Evolutionary conservation across 2,888 invertebrate species (phyloP).

Genomic region (Eupeodes luniger): DNA sequence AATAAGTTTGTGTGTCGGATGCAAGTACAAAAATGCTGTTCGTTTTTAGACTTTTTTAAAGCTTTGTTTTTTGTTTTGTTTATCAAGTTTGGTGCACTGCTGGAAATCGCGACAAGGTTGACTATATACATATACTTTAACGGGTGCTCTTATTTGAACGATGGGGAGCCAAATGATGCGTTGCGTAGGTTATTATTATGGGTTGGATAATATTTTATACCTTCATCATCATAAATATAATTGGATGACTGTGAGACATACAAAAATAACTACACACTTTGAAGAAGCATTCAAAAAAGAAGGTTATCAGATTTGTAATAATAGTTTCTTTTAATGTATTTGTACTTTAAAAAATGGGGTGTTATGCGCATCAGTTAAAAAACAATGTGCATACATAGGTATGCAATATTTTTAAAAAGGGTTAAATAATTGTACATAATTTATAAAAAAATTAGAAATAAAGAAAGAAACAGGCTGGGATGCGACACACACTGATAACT

Average conservation of each 20-base stretch:
- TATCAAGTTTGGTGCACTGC: constrained; percentile 35
- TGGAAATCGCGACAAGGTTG: constrained; percentile 41
- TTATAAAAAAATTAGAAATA: too few species aligned
- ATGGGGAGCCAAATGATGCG: constrained; percentile 40
- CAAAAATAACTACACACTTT: neutral
- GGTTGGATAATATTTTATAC: neutral
- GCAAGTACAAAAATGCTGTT: neutral
- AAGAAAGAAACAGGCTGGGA: too few species aligned
- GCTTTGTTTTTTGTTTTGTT: neutral
- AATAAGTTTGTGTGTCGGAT: constrained; percentile 29
- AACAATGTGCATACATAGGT: too few species aligned
- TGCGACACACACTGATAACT: too few species aligned
- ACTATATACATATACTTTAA: neutral
- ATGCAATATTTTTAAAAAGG: too few species aligned
- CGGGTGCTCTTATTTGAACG: constrained; percentile 34
- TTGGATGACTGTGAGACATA: neutral
- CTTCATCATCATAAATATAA: neutral
- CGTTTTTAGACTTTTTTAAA: neutral
- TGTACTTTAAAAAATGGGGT: too few species aligned
- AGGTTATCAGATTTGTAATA: too few species aligned
- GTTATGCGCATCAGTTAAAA: too few species aligned
- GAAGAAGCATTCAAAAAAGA: neutral
- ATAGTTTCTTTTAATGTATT: too few species aligned
- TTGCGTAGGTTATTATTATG: constrained; percentile 23
- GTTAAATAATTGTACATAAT: too few species aligned